Conservation (phyloP, 2,888 invertebrate genomes). For the Tetheella fluctuosa region DNA sequence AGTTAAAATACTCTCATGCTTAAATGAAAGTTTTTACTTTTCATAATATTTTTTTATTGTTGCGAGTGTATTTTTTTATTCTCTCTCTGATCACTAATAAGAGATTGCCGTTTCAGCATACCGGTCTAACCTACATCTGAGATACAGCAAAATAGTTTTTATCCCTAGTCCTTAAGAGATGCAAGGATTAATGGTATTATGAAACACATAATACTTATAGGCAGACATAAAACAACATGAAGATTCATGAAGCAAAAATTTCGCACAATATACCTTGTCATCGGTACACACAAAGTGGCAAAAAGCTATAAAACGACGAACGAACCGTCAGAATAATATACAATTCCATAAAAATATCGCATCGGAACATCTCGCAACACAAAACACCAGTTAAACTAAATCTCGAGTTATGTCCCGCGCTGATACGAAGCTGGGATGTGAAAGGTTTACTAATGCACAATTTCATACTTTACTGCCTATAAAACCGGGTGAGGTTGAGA, state of each 20-base stretch:
- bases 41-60: no score
- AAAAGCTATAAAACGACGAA: constrained; percentile 65
- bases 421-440: constrained; percentile 70
- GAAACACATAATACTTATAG: no score
- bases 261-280: constrained; percentile 37
- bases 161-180: no score
- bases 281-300: constrained; percentile 62
- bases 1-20: no score
- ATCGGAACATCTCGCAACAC: constrained; percentile 61
- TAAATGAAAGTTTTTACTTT: no score
- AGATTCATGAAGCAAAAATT: constrained; percentile 16
- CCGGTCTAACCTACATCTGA: no score
- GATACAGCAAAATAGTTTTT: no score
- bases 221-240: no score
- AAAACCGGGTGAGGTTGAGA: constrained; percentile 63
- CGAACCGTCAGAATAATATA: constrained; percentile 60
- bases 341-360: constrained; percentile 75
- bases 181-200: no score
- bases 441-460: constrained; percentile 77
- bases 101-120: no score
- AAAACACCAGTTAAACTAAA: constrained; percentile 72
- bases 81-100: no score
- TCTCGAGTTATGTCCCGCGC: constrained; percentile 68
- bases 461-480: constrained; percentile 79
- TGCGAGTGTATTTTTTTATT: no score